Conservation (phyloP, 2,888 invertebrate species). For the Odontocolon sp. region DNA sequence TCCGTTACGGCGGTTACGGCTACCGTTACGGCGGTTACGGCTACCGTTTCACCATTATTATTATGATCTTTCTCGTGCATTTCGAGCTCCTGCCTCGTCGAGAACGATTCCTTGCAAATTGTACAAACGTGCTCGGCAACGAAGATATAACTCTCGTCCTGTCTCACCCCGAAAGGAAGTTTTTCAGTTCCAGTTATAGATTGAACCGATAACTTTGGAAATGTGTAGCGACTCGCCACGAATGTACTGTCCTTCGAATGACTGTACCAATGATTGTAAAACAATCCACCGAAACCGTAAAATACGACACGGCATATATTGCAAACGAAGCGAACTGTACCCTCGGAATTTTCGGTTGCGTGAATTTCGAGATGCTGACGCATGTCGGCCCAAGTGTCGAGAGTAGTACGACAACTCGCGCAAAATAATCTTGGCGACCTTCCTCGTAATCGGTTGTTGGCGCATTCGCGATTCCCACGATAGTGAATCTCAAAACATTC, state of each 20-base stretch:
- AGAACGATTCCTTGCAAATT: slow-evolving; percentile 69
- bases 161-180: slow-evolving; percentile 48
- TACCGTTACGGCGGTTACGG: too few relatives aligned
- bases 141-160: slow-evolving; percentile 67
- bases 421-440: slow-evolving; percentile 73
- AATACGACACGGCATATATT: slow-evolving; percentile 76
- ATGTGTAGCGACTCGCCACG: slow-evolving; percentile 71
- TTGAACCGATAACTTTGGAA: slow-evolving; percentile 69
- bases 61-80: slow-evolving; percentile 20
- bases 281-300: slow-evolving; percentile 70
- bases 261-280: slow-evolving; percentile 73
- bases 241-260: slow-evolving; percentile 71
- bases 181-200: slow-evolving; percentile 57
- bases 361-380: slow-evolving; percentile 71
- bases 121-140: slow-evolving; percentile 74
- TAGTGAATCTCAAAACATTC: slow-evolving; percentile 76
- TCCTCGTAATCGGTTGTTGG: slow-evolving; percentile 58
- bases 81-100: slow-evolving; percentile 56
- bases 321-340: slow-evolving; percentile 70
- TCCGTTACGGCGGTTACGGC: too few relatives aligned
- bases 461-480: slow-evolving; percentile 59
- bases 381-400: slow-evolving; percentile 69
- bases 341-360: slow-evolving; percentile 60
- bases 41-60: too few relatives aligned
- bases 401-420: slow-evolving; percentile 65